Percentiles rank a stretch among this genome's conserved stretches.
These are phyloP conservation scores for Telmatherina bonti DNA, from an alignment of 2,797 vertebrate genomes.

Conservation along the genomic window DNA sequence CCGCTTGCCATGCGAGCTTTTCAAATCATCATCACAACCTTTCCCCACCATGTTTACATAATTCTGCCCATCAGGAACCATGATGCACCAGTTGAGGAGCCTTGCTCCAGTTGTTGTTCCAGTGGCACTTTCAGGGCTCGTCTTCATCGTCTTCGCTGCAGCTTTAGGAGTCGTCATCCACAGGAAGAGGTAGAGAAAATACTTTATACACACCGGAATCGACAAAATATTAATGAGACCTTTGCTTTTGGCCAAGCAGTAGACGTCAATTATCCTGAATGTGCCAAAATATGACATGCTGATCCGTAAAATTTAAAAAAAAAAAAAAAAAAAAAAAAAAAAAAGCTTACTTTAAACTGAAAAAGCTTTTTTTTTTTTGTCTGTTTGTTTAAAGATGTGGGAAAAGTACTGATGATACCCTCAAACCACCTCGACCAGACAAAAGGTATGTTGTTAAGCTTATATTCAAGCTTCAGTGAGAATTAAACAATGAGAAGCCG, in stretches of 20 bases:
- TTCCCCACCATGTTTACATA: background rate
- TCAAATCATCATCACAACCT: background rate
- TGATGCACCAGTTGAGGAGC: constrained; percentile 30
- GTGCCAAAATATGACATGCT: too few species aligned
- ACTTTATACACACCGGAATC: too few species aligned
- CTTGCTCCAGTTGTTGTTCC: constrained; percentile 18
- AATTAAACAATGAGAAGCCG: too few species aligned
- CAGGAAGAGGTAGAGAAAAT: constrained; percentile 44
- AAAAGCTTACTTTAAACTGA: too few species aligned
- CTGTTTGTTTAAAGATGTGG: constrained; percentile 35
- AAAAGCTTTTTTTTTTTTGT: too few species aligned
- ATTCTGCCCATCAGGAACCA: constrained; percentile 37
- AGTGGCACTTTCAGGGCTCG: constrained; percentile 25
- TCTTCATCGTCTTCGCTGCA: constrained; percentile 22
- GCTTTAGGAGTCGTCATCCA: constrained; percentile 31
- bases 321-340: too few species aligned
- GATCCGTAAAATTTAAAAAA: too few species aligned
- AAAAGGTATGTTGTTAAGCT: constrained; percentile 45
- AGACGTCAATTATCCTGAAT: background rate
- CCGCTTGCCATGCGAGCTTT: background rate
- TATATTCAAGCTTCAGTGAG: background rate
- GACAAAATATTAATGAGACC: too few species aligned
- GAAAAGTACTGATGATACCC: background rate
- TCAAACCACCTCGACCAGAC: constrained; percentile 50
- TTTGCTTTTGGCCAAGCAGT: too few species aligned